Percentiles rank a stretch among this genome's conserved stretches.
These are phyloP conservation scores for Trichopria drosophilae DNA, from an alignment of 2,888 invertebrate species.

Conservation along the genomic window DNA sequence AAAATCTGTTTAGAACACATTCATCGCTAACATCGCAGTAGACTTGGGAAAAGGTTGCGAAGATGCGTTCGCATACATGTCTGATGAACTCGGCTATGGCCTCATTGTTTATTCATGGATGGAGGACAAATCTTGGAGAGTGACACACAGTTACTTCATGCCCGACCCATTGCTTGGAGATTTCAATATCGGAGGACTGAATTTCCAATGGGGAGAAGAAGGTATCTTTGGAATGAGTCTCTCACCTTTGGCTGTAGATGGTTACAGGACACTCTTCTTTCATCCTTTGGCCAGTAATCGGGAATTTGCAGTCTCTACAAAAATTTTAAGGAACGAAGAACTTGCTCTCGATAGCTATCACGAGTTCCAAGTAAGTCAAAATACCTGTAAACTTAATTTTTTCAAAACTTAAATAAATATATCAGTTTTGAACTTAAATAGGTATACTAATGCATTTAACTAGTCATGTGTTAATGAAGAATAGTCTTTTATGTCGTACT, in stretches of 20 bases:
- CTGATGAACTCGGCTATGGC: conserved; percentile 82
- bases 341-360: conserved; percentile 71
- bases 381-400: not conserved
- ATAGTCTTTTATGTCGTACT: too few species aligned
- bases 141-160: conserved; percentile 77
- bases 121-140: conserved; percentile 77
- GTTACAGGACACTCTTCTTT: conserved; percentile 75
- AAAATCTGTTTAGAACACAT: conserved; percentile 63
- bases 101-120: conserved; percentile 78
- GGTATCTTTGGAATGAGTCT: conserved; percentile 79
- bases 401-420: not conserved
- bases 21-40: conserved; percentile 84
- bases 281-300: conserved; percentile 77
- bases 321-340: conserved; percentile 69
- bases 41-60: conserved; percentile 76
- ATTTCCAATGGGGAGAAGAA: conserved; percentile 84
- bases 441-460: too few species aligned
- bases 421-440: not conserved
- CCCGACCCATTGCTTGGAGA: conserved; percentile 80
- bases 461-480: too few species aligned
- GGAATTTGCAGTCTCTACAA: conserved; percentile 79
- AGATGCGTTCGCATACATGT: conserved; percentile 77
- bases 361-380: conserved; percentile 64
- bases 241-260: conserved; percentile 68
- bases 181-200: conserved; percentile 76